These are phyloP conservation scores for Orestias chungarensis DNA, from an alignment of 2,797 vertebrate species.

Conservation along the genomic window DNA sequence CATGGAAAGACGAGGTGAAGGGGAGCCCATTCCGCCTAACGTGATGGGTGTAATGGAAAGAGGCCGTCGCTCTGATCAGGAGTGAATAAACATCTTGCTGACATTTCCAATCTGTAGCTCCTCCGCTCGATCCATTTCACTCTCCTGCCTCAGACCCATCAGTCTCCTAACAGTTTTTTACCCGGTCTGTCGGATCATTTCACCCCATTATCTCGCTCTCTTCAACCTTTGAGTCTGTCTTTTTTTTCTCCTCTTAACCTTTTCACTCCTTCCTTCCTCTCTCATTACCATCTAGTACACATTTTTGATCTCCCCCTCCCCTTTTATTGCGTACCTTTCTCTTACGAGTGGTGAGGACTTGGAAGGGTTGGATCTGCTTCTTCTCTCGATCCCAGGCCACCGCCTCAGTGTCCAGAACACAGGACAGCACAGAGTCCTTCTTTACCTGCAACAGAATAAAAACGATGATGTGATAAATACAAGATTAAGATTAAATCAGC, in stretches of 20 bases:
- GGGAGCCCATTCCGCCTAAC: slow-evolving; percentile 34
- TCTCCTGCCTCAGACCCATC: slow-evolving; percentile 49
- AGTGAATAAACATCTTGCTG: slow-evolving; percentile 56
- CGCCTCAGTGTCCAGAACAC: slow-evolving; percentile 87
- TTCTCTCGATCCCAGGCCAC: slow-evolving; percentile 92
- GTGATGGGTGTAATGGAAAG: slow-evolving; percentile 59
- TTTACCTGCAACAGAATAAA: slow-evolving; percentile 76
- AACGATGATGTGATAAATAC: neutral
- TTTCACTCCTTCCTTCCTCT: slow-evolving; percentile 28
- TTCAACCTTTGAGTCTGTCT: slow-evolving; percentile 46
- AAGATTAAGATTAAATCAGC: too few species aligned
- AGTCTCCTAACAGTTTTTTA: slow-evolving; percentile 32
- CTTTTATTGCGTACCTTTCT: slow-evolving; percentile 82
- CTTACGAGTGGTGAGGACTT: slow-evolving; percentile 91
- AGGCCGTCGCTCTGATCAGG: slow-evolving; percentile 63
- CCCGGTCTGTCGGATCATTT: slow-evolving; percentile 63
- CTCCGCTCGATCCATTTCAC: slow-evolving; percentile 49
- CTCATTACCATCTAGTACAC: slow-evolving; percentile 30
- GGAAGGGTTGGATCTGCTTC: slow-evolving; percentile 91
- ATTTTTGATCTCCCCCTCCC: slow-evolving; percentile 7
- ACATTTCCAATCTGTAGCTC: slow-evolving; percentile 61
- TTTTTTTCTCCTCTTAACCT: slow-evolving; percentile 58
- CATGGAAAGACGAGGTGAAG: slow-evolving; percentile 20
- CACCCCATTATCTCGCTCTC: slow-evolving; percentile 57
- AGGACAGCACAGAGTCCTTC: slow-evolving; percentile 82